Evolutionary conservation across 2,888 invertebrate genomes (phyloP).

Genomic region (Parnassius glacialis): DNA sequence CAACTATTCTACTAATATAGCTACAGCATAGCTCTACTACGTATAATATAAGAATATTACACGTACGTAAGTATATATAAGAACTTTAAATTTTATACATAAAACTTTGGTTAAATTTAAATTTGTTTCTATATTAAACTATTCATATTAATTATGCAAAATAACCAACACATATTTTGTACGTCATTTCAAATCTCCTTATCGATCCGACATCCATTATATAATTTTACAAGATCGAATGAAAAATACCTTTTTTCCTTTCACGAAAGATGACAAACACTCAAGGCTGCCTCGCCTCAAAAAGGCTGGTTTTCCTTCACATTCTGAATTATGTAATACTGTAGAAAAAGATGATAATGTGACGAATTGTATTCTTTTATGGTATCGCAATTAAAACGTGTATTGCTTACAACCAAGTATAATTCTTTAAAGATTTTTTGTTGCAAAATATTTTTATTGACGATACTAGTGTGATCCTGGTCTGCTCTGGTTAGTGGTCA

Average conservation of each 20-base stretch:
- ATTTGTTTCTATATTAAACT: not conserved
- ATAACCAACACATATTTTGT: slow-evolving; percentile 13
- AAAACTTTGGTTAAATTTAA: slow-evolving; percentile 7
- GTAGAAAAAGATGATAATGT: not conserved
- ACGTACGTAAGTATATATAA: not conserved
- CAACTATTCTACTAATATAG: no score
- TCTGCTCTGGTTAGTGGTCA: no score
- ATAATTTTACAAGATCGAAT: slow-evolving; percentile 18
- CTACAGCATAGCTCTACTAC: no score
- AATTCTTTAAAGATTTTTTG: no score
- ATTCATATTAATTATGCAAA: not conserved
- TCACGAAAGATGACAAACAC: slow-evolving; percentile 1
- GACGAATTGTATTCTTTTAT: not conserved
- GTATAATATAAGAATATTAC: no score
- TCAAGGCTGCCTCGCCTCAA: slow-evolving; percentile 10
- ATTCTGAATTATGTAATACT: slow-evolving; percentile 4
- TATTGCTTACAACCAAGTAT: no score
- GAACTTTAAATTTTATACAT: not conserved
- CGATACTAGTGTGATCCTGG: no score
- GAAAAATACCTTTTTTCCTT: slow-evolving; percentile 16
- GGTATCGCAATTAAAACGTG: not conserved
- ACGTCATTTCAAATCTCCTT: slow-evolving; percentile 15
- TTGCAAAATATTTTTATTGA: no score
- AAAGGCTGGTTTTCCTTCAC: slow-evolving; percentile 18
- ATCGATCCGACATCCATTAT: slow-evolving; percentile 16